phyloP scores from a whole-genome alignment of 1,140 invertebrate genomes.

The Ceratina japonica region DNA sequence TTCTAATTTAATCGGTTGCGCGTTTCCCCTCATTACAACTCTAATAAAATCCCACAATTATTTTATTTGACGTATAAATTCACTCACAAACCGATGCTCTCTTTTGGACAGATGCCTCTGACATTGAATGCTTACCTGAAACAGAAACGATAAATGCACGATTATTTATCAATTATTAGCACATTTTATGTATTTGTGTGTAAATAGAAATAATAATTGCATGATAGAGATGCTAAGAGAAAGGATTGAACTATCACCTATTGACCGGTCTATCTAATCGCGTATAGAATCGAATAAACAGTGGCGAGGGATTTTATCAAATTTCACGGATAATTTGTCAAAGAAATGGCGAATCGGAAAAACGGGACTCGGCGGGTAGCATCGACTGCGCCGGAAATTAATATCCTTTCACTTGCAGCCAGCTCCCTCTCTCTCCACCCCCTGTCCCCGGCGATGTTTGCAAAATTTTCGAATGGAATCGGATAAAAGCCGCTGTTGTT shows the following conservation, averaged over 20 bases:
- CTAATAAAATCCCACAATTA: too few relatives aligned
- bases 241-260: too few relatives aligned
- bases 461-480: not conserved
- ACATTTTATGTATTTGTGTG: too few relatives aligned
- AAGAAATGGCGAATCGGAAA: conserved; percentile 18
- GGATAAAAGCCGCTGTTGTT: not conserved
- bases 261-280: not conserved
- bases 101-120: not conserved
- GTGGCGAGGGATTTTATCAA: conserved; percentile 15
- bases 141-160: conserved; percentile 13
- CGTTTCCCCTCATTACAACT: too few relatives aligned
- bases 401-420: conserved; percentile 15
- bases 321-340: conserved; percentile 41
- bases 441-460: not conserved
- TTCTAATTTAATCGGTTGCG: too few relatives aligned
- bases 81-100: not conserved
- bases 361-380: too few relatives aligned
- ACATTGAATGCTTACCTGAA: conserved; percentile 48
- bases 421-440: not conserved
- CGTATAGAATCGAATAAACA: conserved; percentile 25
- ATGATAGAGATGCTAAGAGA: not conserved
- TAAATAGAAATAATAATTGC: too few relatives aligned
- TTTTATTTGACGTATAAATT: not conserved
- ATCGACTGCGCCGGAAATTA: conserved; percentile 22
- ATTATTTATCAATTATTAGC: conserved; percentile 1